Evolutionary conservation across 2,888 invertebrate species (phyloP).

Genomic region (Nezara viridula): DNA sequence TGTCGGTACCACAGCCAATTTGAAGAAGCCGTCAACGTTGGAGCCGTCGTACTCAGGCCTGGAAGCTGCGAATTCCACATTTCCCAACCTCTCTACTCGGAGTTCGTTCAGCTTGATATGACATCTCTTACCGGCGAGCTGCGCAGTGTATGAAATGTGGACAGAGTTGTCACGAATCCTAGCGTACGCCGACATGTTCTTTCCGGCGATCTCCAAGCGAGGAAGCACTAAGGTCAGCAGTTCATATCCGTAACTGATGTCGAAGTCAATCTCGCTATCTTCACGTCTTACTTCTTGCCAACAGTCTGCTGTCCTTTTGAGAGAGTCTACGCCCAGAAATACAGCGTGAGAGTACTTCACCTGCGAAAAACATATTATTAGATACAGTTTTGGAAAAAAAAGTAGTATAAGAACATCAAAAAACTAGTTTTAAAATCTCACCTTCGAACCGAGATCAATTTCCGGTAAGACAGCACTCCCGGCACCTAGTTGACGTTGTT

Average conservation of each 20-base stretch:
- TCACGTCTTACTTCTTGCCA: not conserved
- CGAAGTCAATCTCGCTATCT: not conserved
- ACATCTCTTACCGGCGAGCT: too few species aligned
- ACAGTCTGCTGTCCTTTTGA: not conserved
- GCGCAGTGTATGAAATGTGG: not conserved
- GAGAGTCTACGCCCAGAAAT: not conserved
- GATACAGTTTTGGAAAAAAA: not conserved
- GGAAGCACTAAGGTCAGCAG: not conserved
- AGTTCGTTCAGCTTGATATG: too few species aligned
- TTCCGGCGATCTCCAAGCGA: not conserved
- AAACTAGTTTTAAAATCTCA: not conserved
- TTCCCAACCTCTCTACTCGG: too few species aligned
- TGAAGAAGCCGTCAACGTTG: too few species aligned
- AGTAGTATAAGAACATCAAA: too few species aligned
- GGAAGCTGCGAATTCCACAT: too few species aligned
- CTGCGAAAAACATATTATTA: not conserved
- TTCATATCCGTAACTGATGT: not conserved
- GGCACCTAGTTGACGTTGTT: not conserved
- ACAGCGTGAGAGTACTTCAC: slow-evolving; percentile 21
- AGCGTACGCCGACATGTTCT: not conserved
- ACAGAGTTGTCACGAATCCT: not conserved
- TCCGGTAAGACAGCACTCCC: not conserved
- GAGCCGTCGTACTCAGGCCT: too few species aligned
- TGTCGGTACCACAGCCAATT: too few species aligned
- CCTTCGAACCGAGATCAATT: not conserved